Percentiles rank a stretch among this genome's conserved stretches.
Evolutionary conservation across 2,888 invertebrate species (phyloP).

Genomic region (Andrena praecox): DNA sequence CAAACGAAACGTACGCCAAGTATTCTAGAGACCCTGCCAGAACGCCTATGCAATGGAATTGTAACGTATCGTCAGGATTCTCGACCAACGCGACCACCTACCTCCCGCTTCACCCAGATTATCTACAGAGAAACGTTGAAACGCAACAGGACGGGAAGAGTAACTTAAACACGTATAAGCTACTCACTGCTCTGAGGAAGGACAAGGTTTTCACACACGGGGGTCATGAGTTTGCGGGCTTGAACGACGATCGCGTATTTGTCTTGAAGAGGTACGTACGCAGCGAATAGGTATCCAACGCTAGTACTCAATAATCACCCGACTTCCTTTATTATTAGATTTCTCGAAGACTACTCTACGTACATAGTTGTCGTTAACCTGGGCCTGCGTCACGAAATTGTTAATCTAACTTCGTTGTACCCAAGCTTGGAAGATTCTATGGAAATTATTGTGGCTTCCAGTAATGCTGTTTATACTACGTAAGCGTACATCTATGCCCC

Average conservation of each 20-base stretch:
- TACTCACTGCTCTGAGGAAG: constrained; percentile 70
- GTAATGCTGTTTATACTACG: constrained; percentile 64
- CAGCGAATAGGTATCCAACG: neutral
- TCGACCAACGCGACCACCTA: constrained; percentile 70
- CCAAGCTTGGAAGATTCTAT: constrained; percentile 67
- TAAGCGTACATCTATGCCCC: constrained; percentile 36
- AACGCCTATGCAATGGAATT: constrained; percentile 83
- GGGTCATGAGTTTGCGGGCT: constrained; percentile 68
- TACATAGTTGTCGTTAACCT: constrained; percentile 76
- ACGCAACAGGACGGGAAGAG: constrained; percentile 65
- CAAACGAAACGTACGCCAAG: constrained; percentile 56
- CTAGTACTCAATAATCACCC: neutral
- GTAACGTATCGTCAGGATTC: constrained; percentile 75
- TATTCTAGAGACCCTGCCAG: constrained; percentile 77
- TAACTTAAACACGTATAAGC: constrained; percentile 73
- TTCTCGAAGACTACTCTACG: constrained; percentile 63
- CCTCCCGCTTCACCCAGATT: constrained; percentile 73
- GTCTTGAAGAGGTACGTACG: constrained; percentile 74
- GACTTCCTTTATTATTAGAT: constrained; percentile 59
- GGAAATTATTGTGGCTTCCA: constrained; percentile 70
- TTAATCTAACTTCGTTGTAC: constrained; percentile 73
- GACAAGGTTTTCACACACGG: constrained; percentile 74
- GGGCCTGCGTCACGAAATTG: constrained; percentile 56
- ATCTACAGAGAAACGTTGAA: constrained; percentile 71
- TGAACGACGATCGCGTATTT: constrained; percentile 73